A percentile compares a stretch with the other conserved stretches of the same genome.
phyloP scores from a whole-genome alignment of 2,113 vertebrate genomes.

The Thymallus thymallus region DNA sequence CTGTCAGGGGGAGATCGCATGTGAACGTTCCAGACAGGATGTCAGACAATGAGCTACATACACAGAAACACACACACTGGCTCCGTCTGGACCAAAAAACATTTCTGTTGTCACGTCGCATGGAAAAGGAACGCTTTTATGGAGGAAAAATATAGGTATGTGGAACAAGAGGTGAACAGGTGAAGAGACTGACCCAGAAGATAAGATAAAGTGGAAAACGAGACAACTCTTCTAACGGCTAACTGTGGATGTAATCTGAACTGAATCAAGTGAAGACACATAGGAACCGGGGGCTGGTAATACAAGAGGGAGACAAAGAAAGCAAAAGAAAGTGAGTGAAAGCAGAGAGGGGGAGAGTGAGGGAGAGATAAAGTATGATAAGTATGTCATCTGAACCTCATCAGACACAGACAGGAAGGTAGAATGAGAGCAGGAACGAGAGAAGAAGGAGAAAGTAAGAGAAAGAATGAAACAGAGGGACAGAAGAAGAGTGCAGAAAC shows the following conservation, averaged over 20 bases:
- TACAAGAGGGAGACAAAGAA: background rate
- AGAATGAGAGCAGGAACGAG: background rate
- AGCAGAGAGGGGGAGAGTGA: background rate
- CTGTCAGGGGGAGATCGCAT: background rate
- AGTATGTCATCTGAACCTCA: slow-evolving; percentile 5
- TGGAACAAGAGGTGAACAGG: background rate
- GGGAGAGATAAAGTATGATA: background rate
- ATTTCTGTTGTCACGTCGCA: background rate
- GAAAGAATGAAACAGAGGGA: background rate
- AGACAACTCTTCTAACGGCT: background rate
- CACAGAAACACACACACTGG: background rate
- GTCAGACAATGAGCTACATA: background rate
- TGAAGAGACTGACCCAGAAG: background rate
- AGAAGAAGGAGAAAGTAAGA: background rate
- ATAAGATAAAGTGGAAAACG: background rate
- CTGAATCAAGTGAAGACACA: slow-evolving; percentile 7
- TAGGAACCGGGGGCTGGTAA: background rate
- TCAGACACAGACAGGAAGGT: background rate
- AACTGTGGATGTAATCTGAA: background rate
- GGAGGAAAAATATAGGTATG: background rate
- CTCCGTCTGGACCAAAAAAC: background rate
- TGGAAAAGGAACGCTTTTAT: background rate
- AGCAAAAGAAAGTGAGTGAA: background rate
- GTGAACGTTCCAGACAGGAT: background rate
- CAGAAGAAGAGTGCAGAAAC: background rate